Conservation (phyloP, 2,888 invertebrate genomes). For the Odontocerum albicorne region DNA sequence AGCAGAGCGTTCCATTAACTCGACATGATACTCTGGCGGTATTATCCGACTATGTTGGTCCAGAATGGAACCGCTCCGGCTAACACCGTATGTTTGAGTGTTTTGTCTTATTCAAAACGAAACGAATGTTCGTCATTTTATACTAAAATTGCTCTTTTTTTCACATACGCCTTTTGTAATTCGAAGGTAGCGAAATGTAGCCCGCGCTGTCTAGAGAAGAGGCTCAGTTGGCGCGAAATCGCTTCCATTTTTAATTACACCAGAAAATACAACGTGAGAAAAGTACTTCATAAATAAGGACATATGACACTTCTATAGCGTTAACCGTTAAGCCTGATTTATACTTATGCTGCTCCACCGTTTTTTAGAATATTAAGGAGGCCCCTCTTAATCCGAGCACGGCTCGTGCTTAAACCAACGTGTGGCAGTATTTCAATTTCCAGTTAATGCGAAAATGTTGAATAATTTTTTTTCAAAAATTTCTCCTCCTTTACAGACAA, state of each 20-base stretch:
- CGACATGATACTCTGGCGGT: no score
- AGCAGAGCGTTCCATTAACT: no score
- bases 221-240: constrained; percentile 18
- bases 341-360: constrained; percentile 34
- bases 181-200: background rate
- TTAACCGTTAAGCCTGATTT: constrained; percentile 36
- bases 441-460: no score
- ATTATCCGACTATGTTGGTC: no score
- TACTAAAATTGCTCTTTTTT: no score
- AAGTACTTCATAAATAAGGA: constrained; percentile 37
- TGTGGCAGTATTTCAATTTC: no score
- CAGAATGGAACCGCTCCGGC: no score
- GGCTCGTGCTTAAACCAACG: constrained; percentile 25
- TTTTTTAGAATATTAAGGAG: constrained; percentile 36
- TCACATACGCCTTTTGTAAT: background rate
- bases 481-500: no score
- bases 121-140: no score
- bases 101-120: no score
- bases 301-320: constrained; percentile 33
- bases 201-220: background rate
- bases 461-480: no score
- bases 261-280: constrained; percentile 27
- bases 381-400: constrained; percentile 31
- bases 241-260: constrained; percentile 32
- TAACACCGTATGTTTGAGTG: no score